Base-by-base conservation (phyloP, 2,888 invertebrate genomes). In the Drosophila merina region DNA sequence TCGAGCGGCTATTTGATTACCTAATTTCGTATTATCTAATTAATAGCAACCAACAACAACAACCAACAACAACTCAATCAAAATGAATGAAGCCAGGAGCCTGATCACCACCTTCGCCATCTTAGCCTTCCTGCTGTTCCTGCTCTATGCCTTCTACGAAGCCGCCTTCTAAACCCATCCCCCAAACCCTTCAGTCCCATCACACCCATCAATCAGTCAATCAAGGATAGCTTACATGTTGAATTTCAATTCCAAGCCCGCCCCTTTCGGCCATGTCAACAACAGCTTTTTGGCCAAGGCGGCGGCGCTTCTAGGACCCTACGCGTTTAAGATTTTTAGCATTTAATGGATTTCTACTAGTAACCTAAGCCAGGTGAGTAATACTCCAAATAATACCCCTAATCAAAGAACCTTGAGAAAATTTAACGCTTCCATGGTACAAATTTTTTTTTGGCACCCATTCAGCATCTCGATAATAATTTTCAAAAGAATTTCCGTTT, bases 21-120 rank as follows among this genome's bases (percentile, higher is more conserved):
- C 63, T 51, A 42, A 36, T 60, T 36, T 33, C 26, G 44, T 33
- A 33, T 51, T 50, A 45, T 49, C 20, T 67, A 67, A 73, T 57
- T 58, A 63, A 49, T 52, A 64, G 59, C 67, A 72, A 50, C 67
- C 72, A 77, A 48, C 59, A 68, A 48, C 59, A 68, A 14, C 70
- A 77, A 52, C 74, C 74, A 79, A 57, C 67, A 75, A 58, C 72
- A 58, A 72, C 60, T 52, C 50, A 49, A 57, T 52, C 85, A 91
- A 86, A 72, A 91, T 91, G 91, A 91, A 90, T 91, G 95, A 95
- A 92, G 94, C 95, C 78, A 94, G 93, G 78, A 95, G 93, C 92
- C 93, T 95, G 78, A 92, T 95, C 88, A 95, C 95, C 90, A 95
- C 95, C 80, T 95, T 95, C 90, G 90, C 95, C 76, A 95, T 95